Evolutionary conservation across 2,113 vertebrate genomes (phyloP), one percentile per base, ranked within the genome.

Genomic region (Paedocypris sp.): DNA sequence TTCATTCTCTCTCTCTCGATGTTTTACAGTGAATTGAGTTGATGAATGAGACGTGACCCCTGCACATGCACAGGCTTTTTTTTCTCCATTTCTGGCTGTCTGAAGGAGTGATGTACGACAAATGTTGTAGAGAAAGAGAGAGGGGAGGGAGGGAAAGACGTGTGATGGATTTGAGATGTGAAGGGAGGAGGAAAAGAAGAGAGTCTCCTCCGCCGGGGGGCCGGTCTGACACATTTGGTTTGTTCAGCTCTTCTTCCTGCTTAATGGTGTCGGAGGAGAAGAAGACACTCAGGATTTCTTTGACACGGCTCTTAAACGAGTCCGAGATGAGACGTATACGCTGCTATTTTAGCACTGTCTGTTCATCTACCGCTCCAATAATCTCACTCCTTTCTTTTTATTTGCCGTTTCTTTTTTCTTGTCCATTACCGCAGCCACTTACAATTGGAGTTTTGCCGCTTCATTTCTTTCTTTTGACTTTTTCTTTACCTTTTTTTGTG

Each of bases 201-300:
- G 28, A 12, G 18, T 50, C 70, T 61, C 58, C 68, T 65, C 60
- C 59, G 25, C 68, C 67, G 59, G 43, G n/a, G n/a, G 39, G 10
- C 20, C 13, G 51, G 56, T 70, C 74, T 77, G 76, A 71, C 73
- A 74, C 73, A 47, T 77, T 67, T 53, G 59, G 68, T 78, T 78
- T 74, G 66, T 63, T 77, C 66, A 19, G 46, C 53, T 61, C 68
- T 68, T 47, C 49, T 52, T 59, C 31, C 13, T 39, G 16, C 28
- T 64, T 42, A 16, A 59, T 43, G 42, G 43, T 50, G 38, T 42
- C 20, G 29, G 59, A 72, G 3, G 15, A 23, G 18, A 3, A 29
- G 62, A 26, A 23, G 62, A 18, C 5, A 2, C 56, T 51, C 49
- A 64, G 32, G 18, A 36, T 18, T 42, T 62, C 36, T 52, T 43